phyloP scores from a whole-genome alignment of 2,113 vertebrate genomes.

The Ciconia boyciana region DNA sequence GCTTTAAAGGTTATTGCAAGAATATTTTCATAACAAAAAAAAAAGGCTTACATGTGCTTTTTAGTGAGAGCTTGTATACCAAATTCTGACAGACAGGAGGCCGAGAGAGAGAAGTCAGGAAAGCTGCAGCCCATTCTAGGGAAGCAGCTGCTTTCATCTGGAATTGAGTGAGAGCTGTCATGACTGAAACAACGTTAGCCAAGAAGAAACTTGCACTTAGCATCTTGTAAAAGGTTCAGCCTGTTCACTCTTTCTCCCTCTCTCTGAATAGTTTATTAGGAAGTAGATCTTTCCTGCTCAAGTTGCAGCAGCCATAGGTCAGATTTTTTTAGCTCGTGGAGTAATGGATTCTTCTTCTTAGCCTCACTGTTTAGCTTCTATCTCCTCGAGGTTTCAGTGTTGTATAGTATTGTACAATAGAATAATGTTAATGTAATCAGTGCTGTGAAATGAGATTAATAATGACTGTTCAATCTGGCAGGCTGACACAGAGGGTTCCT shows the following conservation, averaged over 20 bases:
- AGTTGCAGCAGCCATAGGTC: neutral
- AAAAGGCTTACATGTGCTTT: neutral
- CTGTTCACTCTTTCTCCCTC: neutral
- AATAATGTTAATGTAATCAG: slow-evolving; percentile 11
- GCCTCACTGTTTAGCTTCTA: neutral
- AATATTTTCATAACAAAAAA: neutral
- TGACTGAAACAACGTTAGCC: neutral
- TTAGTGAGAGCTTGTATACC: neutral
- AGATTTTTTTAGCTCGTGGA: neutral
- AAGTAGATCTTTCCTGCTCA: neutral
- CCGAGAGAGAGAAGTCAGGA: neutral
- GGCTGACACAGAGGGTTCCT: neutral
- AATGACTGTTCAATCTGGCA: neutral
- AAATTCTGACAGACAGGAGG: neutral
- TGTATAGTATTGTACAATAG: neutral
- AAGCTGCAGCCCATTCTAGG: neutral
- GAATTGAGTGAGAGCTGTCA: neutral
- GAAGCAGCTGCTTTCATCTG: slow-evolving; percentile 28
- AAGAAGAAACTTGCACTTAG: neutral
- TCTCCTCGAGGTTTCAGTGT: neutral
- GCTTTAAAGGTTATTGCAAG: neutral
- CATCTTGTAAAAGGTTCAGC: neutral
- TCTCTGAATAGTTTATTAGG: neutral
- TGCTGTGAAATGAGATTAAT: neutral
- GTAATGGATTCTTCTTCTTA: neutral